Percentiles rank a stretch among this genome's conserved stretches.
phyloP scores from a whole-genome alignment of 2,888 invertebrate species.

The Ornithoptera alexandrae region DNA sequence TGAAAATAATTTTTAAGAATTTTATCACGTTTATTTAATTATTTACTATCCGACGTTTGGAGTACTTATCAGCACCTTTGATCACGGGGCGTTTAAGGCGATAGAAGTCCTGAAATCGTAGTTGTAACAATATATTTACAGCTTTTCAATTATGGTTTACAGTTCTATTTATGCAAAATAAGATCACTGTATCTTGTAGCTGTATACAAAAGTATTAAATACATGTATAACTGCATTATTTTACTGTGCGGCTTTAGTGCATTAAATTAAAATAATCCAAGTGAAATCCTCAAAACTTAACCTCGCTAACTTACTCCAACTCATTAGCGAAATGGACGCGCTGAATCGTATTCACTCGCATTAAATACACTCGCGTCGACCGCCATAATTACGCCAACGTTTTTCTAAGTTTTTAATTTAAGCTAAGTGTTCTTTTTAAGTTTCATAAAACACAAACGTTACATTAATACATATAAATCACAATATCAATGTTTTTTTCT shows the following conservation, averaged over 20 bases:
- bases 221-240: background rate
- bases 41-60: too few species aligned
- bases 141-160: too few species aligned
- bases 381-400: constrained; percentile 21
- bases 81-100: too few species aligned
- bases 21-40: too few species aligned
- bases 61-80: too few species aligned
- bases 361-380: constrained; percentile 24
- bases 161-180: too few species aligned
- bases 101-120: too few species aligned
- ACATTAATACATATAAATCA: background rate
- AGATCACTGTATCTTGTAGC: too few species aligned
- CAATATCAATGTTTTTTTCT: too few species aligned
- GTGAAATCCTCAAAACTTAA: constrained; percentile 8
- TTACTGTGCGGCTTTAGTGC: background rate
- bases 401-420: constrained; percentile 19
- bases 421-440: constrained; percentile 16
- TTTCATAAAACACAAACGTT: constrained; percentile 11
- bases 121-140: too few species aligned
- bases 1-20: too few species aligned
- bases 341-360: constrained; percentile 21
- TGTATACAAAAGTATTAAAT: too few species aligned
- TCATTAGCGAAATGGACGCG: constrained; percentile 28
- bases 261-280: background rate
- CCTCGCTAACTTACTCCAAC: constrained; percentile 15